Conservation (phyloP, 2,888 invertebrate genomes). For the Tenthredo notha region DNA sequence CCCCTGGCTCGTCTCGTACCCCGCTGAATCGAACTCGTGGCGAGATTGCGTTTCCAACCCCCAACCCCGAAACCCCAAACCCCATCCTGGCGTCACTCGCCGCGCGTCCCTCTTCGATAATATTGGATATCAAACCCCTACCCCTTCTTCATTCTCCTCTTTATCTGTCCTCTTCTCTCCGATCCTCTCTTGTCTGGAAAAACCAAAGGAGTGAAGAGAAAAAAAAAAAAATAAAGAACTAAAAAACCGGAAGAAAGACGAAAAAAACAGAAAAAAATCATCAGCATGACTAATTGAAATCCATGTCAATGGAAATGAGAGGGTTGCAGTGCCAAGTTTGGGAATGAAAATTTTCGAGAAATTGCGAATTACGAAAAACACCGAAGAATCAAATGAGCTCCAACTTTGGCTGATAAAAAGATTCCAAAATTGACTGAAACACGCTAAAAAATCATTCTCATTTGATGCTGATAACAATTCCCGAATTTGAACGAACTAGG, state of each 20-base stretch:
- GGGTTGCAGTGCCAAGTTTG: too few species aligned
- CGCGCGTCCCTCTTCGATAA: slow-evolving; percentile 65
- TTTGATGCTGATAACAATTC: too few species aligned
- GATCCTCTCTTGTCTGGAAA: neutral
- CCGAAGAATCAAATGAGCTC: too few species aligned
- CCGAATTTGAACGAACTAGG: too few species aligned
- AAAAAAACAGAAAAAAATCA: neutral
- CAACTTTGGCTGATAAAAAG: too few species aligned
- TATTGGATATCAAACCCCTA: slow-evolving; percentile 66
- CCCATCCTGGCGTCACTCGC: slow-evolving; percentile 38
- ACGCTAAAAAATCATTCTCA: too few species aligned
- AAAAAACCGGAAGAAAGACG: neutral
- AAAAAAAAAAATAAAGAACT: neutral
- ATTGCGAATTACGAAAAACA: too few species aligned
- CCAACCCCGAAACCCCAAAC: neutral
- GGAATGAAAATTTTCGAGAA: too few species aligned
- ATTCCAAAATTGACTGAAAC: too few species aligned
- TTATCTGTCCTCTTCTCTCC: neutral
- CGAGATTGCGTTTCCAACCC: slow-evolving; percentile 63
- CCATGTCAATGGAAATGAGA: too few species aligned
- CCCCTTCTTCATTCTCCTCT: slow-evolving; percentile 46
- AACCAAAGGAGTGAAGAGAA: neutral
- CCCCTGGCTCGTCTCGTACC: neutral
- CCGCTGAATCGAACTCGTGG: slow-evolving; percentile 64
- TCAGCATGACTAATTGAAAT: too few species aligned